phyloP scores from a whole-genome alignment of 2,113 vertebrate genomes.

The Dicaeum eximium region DNA sequence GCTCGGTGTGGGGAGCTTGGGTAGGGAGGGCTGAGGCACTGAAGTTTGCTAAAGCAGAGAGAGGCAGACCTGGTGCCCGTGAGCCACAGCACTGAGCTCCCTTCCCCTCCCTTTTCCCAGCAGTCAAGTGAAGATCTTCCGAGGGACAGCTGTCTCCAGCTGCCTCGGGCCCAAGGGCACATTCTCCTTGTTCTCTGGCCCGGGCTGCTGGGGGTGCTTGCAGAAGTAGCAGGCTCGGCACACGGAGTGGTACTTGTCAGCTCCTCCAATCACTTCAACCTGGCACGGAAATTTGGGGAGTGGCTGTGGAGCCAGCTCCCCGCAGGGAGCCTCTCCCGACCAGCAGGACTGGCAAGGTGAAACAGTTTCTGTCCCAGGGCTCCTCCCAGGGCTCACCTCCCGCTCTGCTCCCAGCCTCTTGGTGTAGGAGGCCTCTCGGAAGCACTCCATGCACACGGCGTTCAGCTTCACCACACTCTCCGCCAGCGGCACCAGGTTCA shows the following conservation, averaged over 20 bases:
- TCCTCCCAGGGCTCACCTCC: constrained; percentile 87
- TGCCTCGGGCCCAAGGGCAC: constrained; percentile 38
- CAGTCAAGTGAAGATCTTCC: constrained; percentile 79
- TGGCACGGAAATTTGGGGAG: neutral
- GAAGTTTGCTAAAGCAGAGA: neutral
- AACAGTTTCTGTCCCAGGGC: neutral
- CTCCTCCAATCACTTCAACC: constrained; percentile 96
- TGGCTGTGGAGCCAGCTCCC: neutral
- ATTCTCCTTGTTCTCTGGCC: constrained; percentile 80
- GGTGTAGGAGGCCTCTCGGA: constrained; percentile 91
- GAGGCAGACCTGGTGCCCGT: neutral
- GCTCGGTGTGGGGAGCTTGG: fast-evolving
- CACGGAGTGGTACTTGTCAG: constrained; percentile 91
- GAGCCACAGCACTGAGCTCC: neutral
- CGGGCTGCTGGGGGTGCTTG: neutral
- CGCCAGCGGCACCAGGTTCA: constrained; percentile 89
- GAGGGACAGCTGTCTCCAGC: neutral
- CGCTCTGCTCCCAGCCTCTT: constrained; percentile 89
- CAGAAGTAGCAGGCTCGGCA: constrained; percentile 87
- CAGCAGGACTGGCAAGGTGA: neutral
- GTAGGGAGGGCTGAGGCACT: neutral
- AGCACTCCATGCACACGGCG: constrained; percentile 95
- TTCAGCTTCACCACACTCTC: constrained; percentile 97
- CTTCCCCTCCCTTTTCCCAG: neutral
- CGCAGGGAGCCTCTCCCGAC: neutral